These are phyloP conservation scores for Apocheima hispidaria DNA, from an alignment of 2,888 invertebrate genomes.

Conservation along the genomic window DNA sequence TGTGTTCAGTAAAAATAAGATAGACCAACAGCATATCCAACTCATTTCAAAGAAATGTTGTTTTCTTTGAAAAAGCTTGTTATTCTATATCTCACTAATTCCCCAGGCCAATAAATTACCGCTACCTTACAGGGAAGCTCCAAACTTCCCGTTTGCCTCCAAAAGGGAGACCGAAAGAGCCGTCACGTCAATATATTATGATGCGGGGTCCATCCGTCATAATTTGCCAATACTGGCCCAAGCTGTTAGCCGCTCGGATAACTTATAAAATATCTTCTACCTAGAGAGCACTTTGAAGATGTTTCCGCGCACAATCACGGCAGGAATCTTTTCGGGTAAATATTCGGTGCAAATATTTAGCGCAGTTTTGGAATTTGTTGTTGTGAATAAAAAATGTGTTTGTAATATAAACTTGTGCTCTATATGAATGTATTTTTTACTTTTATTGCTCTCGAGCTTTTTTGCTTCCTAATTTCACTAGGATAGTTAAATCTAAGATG, in stretches of 20 bases:
- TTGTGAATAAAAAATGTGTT: slow-evolving; percentile 20
- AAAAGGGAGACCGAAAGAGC: slow-evolving; percentile 41
- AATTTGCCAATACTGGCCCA: slow-evolving; percentile 60
- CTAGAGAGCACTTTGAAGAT: slow-evolving; percentile 27
- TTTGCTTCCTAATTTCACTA: neutral
- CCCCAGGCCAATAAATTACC: slow-evolving; percentile 29
- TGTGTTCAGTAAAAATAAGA: too few species aligned
- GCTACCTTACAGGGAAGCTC: slow-evolving; percentile 20
- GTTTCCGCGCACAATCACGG: slow-evolving; percentile 28
- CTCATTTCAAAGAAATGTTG: slow-evolving; percentile 21
- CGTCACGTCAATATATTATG: slow-evolving; percentile 52
- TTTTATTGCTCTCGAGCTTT: neutral
- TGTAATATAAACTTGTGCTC: slow-evolving; percentile 5
- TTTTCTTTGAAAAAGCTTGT: too few species aligned
- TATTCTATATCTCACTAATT: slow-evolving; percentile 13
- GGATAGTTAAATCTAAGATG: neutral
- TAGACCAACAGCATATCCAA: too few species aligned
- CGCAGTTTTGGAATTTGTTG: slow-evolving; percentile 28
- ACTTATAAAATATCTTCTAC: slow-evolving; percentile 38
- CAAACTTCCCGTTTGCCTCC: slow-evolving; percentile 22
- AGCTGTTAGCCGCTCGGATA: slow-evolving; percentile 49
- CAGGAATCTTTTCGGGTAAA: slow-evolving; percentile 34
- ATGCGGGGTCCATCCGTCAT: slow-evolving; percentile 60
- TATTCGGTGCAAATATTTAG: slow-evolving; percentile 32
- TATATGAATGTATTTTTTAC: neutral